A percentile compares a stretch with the other conserved stretches of the same genome.
These are phyloP conservation scores for Pseudomyrmex dendroicus DNA, from an alignment of 1,140 invertebrate genomes.

Conservation along the genomic window DNA sequence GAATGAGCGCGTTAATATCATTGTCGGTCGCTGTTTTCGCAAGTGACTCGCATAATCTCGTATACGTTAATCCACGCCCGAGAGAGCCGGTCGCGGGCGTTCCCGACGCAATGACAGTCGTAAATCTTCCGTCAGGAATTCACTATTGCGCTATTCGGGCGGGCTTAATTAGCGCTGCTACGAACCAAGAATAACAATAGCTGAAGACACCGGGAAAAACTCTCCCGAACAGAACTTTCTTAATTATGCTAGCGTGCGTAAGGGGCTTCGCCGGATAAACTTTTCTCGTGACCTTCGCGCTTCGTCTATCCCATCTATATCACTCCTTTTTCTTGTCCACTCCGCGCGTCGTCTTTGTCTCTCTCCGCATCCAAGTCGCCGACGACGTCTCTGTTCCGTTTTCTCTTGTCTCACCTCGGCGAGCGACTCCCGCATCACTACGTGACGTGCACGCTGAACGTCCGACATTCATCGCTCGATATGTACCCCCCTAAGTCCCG, in stretches of 20 bases:
- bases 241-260: slow-evolving; percentile 73
- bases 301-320: slow-evolving; percentile 10
- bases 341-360: slow-evolving; percentile 38
- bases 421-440: slow-evolving; percentile 74
- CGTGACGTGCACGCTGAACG: slow-evolving; percentile 84
- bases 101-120: slow-evolving; percentile 27
- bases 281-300: slow-evolving; percentile 12
- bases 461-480: slow-evolving; percentile 84
- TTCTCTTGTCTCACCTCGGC: slow-evolving; percentile 66
- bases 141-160: slow-evolving; percentile 50
- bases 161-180: slow-evolving; percentile 59
- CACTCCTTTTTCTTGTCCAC: slow-evolving; percentile 58
- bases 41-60: slow-evolving; percentile 16
- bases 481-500: slow-evolving; percentile 78
- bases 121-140: slow-evolving; percentile 66
- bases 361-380: background rate
- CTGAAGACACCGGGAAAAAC: slow-evolving; percentile 54
- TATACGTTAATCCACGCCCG: slow-evolving; percentile 14
- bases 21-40: slow-evolving; percentile 12
- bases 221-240: slow-evolving; percentile 65
- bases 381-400: slow-evolving; percentile 69
- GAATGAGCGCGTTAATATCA: background rate
- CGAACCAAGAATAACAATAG: slow-evolving; percentile 49
- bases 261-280: slow-evolving; percentile 52
- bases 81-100: background rate